These are phyloP conservation scores for Orius laevigatus DNA, from an alignment of 1,140 invertebrate genomes.

Conservation along the genomic window DNA sequence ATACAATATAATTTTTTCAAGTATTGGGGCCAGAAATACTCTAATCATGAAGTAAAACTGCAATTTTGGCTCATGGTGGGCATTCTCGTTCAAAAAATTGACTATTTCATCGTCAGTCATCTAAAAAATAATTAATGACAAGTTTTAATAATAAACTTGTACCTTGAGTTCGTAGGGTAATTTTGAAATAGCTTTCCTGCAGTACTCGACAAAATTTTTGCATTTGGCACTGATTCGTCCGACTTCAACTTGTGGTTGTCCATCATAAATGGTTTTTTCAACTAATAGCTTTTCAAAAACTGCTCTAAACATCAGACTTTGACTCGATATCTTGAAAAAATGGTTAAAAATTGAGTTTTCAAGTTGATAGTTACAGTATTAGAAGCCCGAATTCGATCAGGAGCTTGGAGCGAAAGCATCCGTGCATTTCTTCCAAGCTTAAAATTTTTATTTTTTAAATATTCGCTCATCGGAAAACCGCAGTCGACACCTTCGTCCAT, in stretches of 20 bases:
- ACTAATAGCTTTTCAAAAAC: conserved; percentile 48
- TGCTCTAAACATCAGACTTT: conserved; percentile 51
- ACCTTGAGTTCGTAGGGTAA: conserved; percentile 26
- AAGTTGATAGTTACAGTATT: conserved; percentile 28
- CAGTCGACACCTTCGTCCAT: conserved; percentile 40
- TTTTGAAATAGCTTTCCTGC: conserved; percentile 39
- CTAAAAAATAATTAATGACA: conserved; percentile 23
- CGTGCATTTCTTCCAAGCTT: conserved; percentile 56
- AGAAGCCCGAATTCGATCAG: conserved; percentile 41
- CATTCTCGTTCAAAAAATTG: conserved; percentile 29
- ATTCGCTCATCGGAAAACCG: conserved; percentile 52
- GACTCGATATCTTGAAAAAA: conserved; percentile 29
- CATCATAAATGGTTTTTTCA: conserved; percentile 17
- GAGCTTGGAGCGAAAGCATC: conserved; percentile 66
- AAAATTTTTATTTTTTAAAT: conserved; percentile 35
- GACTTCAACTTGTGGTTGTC: conserved; percentile 26
- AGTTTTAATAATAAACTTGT: conserved; percentile 18
- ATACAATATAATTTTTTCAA: conserved; percentile 69
- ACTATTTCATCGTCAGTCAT: conserved; percentile 32
- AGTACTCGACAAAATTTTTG: conserved; percentile 43
- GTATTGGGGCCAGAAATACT: conserved; percentile 58
- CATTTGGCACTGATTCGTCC: conserved; percentile 35
- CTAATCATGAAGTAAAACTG: conserved; percentile 67
- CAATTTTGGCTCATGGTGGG: conserved; percentile 40
- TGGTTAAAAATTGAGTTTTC: conserved; percentile 1